Conservation (phyloP, 1,140 invertebrate genomes). For the Acromyrmex charruanus region DNA sequence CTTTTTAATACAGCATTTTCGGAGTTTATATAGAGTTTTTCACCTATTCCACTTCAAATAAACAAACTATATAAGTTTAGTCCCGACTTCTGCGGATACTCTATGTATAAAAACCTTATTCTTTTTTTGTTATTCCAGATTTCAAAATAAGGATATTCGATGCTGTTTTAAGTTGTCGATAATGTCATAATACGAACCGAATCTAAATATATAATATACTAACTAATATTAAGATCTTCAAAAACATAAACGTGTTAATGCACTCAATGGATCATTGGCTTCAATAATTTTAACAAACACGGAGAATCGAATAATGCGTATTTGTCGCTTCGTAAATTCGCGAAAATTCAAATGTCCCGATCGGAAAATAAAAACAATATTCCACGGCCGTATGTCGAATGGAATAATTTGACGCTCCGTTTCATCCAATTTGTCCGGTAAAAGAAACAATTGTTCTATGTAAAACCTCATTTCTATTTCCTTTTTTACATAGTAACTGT, state of each 20-base stretch:
- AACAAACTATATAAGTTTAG: too few species aligned
- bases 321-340: constrained; percentile 47
- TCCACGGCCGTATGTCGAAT: constrained; percentile 34
- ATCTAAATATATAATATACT: neutral
- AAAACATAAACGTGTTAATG: neutral
- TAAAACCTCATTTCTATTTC: constrained; percentile 57
- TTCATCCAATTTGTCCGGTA: constrained; percentile 55
- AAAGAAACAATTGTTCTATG: constrained; percentile 56
- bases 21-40: too few species aligned
- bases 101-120: neutral
- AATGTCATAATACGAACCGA: neutral
- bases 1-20: too few species aligned
- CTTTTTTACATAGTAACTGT: constrained; percentile 17
- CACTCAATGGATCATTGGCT: neutral
- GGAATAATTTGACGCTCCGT: constrained; percentile 58
- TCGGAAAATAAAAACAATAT: constrained; percentile 50
- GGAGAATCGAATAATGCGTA: constrained; percentile 30
- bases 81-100: too few species aligned
- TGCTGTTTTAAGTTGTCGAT: neutral
- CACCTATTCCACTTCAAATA: too few species aligned
- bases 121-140: neutral
- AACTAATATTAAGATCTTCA: neutral
- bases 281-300: constrained; percentile 50
- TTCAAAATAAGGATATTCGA: too few species aligned
- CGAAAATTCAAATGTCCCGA: constrained; percentile 38